Base-by-base conservation (phyloP, 2,888 invertebrate genomes). In the Pristionchus fissidentatus region DNA sequence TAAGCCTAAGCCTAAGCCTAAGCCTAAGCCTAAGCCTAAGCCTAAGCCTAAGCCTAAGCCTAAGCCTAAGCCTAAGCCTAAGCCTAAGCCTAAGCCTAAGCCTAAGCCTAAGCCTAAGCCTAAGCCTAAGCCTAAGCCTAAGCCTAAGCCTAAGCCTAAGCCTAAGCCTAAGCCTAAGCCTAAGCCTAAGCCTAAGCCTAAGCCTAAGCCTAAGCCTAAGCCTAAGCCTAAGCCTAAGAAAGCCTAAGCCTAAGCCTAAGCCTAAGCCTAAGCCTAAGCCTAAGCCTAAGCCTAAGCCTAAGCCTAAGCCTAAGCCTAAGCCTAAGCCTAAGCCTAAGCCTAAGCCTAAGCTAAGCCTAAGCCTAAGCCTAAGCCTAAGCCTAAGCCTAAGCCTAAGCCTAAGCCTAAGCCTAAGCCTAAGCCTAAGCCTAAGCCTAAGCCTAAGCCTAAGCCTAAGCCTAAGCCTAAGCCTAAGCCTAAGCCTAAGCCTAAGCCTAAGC, bases 11-110 rank as follows among this genome's bases (percentile, higher is more conserved):
- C n/a, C n/a, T n/a, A n/a, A n/a, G n/a, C n/a, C n/a, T n/a, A n/a
- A n/a, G n/a, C n/a, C n/a, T n/a, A n/a, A n/a, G n/a, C n/a, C n/a
- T n/a, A n/a, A n/a, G n/a, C n/a, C n/a, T n/a, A n/a, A n/a, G n/a
- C n/a, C n/a, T n/a, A n/a, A n/a, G n/a, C n/a, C n/a, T n/a, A n/a
- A 83, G n/a, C n/a, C n/a, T n/a, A n/a, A 83, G 83, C 82, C 49
- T 83, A 81, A 84, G 81, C 41, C 41, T 83, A 83, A 84, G 49
- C 41, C 83, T 83, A 83, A 84, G 83, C 83, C 55, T 83, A 83
- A 84, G 83, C 78, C n/a, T n/a, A n/a, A n/a, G n/a, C n/a, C n/a
- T n/a, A n/a, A n/a, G n/a, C 13, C 55, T 22, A 15, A 55, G 22
- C 13, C 55, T 22, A 15, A 55, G 22, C 13, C 55, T 55, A 55